Evolutionary conservation across 2,113 vertebrate species (phyloP).

Genomic region (Mobula birostris): DNA sequence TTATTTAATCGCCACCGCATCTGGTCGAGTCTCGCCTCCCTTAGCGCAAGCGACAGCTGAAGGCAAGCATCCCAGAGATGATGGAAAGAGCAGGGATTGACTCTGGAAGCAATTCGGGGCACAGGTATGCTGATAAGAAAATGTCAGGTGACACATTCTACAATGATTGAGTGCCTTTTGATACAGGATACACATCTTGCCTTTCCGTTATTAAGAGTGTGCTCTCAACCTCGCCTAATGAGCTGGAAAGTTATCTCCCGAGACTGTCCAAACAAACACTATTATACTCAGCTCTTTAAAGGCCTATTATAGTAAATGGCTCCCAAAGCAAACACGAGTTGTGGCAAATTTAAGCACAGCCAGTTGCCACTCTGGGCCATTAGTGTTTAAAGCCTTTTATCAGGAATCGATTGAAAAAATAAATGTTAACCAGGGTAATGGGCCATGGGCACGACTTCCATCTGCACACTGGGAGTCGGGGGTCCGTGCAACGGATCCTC

Average conservation of each 20-base stretch:
- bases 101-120: background rate
- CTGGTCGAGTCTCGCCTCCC: background rate
- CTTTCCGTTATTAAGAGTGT: background rate
- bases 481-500: background rate
- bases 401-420: constrained; percentile 18
- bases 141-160: background rate
- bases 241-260: background rate
- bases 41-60: background rate
- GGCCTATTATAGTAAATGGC: background rate
- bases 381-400: background rate
- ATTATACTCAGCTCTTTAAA: background rate
- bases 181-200: background rate
- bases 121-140: background rate
- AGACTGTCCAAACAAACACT: constrained; percentile 6
- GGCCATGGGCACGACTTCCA: background rate
- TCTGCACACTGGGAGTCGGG: background rate
- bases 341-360: background rate
- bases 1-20: background rate
- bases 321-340: background rate
- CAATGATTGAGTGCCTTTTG: background rate
- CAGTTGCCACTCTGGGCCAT: background rate
- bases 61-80: background rate
- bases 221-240: background rate
- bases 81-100: background rate
- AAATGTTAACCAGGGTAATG: background rate